phyloP scores from a whole-genome alignment of 2,888 invertebrate species.

The Sphecodes monilicornis region DNA sequence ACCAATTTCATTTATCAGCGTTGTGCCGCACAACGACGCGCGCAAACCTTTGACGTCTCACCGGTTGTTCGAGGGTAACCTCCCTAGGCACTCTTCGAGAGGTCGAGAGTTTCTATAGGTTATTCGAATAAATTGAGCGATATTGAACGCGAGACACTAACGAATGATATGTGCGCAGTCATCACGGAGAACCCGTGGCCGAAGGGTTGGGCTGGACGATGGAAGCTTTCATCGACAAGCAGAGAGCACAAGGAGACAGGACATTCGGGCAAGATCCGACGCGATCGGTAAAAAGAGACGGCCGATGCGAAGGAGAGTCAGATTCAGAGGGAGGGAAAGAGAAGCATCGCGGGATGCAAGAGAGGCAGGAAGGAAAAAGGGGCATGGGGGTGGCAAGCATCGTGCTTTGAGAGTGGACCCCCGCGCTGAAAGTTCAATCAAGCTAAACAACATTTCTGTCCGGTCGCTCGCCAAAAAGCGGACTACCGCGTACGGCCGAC shows the following conservation, averaged over 20 bases:
- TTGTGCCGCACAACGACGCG: not conserved
- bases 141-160: constrained; percentile 59
- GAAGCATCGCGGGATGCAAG: constrained; percentile 34
- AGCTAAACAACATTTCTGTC: constrained; percentile 82
- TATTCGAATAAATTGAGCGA: constrained; percentile 61
- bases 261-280: constrained; percentile 35
- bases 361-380: constrained; percentile 33
- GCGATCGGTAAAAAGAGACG: constrained; percentile 33
- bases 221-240: constrained; percentile 53
- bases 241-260: constrained; percentile 51
- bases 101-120: constrained; percentile 11
- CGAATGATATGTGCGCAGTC: constrained; percentile 50
- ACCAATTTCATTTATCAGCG: constrained; percentile 18
- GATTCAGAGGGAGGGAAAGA: constrained; percentile 22
- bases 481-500: constrained; percentile 73
- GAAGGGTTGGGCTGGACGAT: constrained; percentile 43
- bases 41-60: not conserved
- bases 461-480: constrained; percentile 79
- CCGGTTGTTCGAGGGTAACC: not conserved
- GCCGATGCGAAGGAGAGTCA: constrained; percentile 28
- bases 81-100: not conserved
- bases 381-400: constrained; percentile 51
- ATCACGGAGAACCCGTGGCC: constrained; percentile 27
- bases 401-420: constrained; percentile 75
- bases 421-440: constrained; percentile 80